Evolutionary conservation across 1,140 invertebrate genomes (phyloP).

Genomic region (Ceratina japonica): DNA sequence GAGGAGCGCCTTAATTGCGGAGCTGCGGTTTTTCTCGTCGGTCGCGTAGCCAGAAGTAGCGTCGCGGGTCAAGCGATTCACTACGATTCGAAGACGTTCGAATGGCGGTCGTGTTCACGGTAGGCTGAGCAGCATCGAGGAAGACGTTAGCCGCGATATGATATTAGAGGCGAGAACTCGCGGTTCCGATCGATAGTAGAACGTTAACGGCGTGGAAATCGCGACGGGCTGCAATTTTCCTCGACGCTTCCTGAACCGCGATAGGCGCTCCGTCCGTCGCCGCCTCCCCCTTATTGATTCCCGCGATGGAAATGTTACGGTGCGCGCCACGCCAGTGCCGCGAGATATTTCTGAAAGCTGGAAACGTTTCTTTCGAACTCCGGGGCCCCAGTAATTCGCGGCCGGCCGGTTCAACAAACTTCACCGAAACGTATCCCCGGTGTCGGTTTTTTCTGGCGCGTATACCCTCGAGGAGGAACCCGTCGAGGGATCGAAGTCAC

Average conservation of each 20-base stretch:
- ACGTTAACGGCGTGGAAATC: slow-evolving; percentile 41
- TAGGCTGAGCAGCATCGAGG: slow-evolving; percentile 40
- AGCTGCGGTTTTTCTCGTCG: not conserved
- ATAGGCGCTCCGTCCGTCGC: too few species aligned
- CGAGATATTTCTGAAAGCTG: too few species aligned
- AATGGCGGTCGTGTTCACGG: slow-evolving; percentile 30
- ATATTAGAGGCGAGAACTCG: slow-evolving; percentile 41
- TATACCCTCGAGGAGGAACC: not conserved
- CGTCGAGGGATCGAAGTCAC: slow-evolving; percentile 33
- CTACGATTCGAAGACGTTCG: slow-evolving; percentile 14
- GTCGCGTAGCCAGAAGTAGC: slow-evolving; percentile 32
- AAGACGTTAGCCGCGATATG: slow-evolving; percentile 45
- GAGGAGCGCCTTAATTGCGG: too few species aligned
- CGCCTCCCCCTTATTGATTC: too few species aligned
- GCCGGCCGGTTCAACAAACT: slow-evolving; percentile 25
- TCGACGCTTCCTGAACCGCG: slow-evolving; percentile 30
- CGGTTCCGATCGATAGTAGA: slow-evolving; percentile 26
- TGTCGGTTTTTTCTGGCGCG: not conserved
- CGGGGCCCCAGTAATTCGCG: too few species aligned
- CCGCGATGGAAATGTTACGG: too few species aligned
- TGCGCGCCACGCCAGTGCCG: too few species aligned
- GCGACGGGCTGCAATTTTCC: slow-evolving; percentile 34
- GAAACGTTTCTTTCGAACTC: too few species aligned
- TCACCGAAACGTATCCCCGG: not conserved
- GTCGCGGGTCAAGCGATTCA: slow-evolving; percentile 43